A percentile compares a stretch with the other conserved stretches of the same genome.
phyloP scores from a whole-genome alignment of 2,113 vertebrate genomes.

The mouse (Mus musculus) region GRCm39 chr3:75334001-75334500 shows the following conservation, averaged over 20 bases:
- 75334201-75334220: not conserved
- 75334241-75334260: not conserved
- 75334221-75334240: not conserved
- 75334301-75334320: not conserved
- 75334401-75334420: not conserved
- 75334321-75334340: not conserved
- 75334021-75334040: conserved; percentile 13
- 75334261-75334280: conserved; percentile 33
- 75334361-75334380: not conserved
- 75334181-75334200: not conserved
- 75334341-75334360: not conserved
- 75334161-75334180: not conserved
- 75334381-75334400: not conserved
- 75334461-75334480: not conserved
- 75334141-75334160: not conserved
- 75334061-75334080: not conserved
- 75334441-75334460: not conserved
- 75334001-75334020: not conserved
- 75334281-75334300: not conserved
- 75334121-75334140: not conserved
- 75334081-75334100: conserved; percentile 33
- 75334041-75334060: not conserved
- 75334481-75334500: not conserved
- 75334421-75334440: not conserved
- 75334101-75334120: not conserved